phyloP scores from a whole-genome alignment of 64 coral and sea anemone species.

The Stichodactyla mertensii region DNA sequence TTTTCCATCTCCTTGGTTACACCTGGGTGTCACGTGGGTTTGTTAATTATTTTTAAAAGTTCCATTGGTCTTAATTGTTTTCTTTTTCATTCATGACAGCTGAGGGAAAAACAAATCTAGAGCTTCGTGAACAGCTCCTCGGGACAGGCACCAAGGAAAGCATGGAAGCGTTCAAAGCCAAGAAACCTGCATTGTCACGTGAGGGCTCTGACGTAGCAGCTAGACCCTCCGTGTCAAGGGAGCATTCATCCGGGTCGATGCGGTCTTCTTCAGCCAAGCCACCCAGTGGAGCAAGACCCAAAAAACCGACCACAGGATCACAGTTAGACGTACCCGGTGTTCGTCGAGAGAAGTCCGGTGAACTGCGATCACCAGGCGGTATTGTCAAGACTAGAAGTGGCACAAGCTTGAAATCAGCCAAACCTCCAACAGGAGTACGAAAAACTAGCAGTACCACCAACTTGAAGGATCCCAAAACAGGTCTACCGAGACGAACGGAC shows the following conservation, averaged over 20 bases:
- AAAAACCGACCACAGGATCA: conserved; percentile 19
- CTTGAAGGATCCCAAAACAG: conserved; percentile 17
- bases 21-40: too few species aligned
- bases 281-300: conserved; percentile 12
- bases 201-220: conserved; percentile 23
- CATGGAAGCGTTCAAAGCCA: conserved; percentile 47
- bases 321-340: conserved; percentile 58
- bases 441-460: conserved; percentile 14
- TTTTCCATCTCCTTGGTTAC: too few species aligned
- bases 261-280: conserved; percentile 29
- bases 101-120: conserved; percentile 66
- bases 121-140: conserved; percentile 49
- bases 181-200: conserved; percentile 34
- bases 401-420: conserved; percentile 49
- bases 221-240: conserved; percentile 30
- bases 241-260: conserved; percentile 21
- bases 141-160: conserved; percentile 30
- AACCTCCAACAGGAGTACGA: conserved; percentile 31
- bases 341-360: conserved; percentile 76
- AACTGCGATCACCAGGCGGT: conserved; percentile 44
- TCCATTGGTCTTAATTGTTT: background rate
- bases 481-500: conserved; percentile 19
- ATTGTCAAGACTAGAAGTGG: conserved; percentile 51
- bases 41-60: too few species aligned
- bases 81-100: conserved; percentile 16